phyloP scores from a whole-genome alignment of 2,797 vertebrate species.

The Microctenopoma steveboyesi region DNA sequence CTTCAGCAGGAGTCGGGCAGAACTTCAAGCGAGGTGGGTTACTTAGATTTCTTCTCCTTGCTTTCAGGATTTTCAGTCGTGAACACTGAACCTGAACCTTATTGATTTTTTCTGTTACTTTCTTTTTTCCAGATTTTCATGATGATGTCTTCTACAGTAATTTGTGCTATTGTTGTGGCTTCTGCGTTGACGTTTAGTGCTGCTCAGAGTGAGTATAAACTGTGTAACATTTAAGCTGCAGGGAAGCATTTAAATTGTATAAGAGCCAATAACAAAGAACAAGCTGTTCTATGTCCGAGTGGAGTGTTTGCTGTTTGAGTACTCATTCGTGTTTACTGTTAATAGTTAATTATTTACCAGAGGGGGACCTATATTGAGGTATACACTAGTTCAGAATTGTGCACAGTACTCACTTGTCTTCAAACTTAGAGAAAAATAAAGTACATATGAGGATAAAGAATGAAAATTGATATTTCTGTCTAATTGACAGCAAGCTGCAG shows the following conservation, averaged over 20 bases:
- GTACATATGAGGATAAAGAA: too few species aligned
- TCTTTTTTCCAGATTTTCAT: slow-evolving; percentile 46
- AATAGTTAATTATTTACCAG: slow-evolving; percentile 43
- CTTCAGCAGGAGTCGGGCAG: slow-evolving; percentile 35
- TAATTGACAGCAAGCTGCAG: slow-evolving; percentile 84
- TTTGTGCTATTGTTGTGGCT: slow-evolving; percentile 52
- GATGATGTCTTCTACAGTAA: slow-evolving; percentile 57
- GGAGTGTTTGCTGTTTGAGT: not conserved
- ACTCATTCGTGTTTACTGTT: slow-evolving; percentile 46
- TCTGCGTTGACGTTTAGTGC: slow-evolving; percentile 47
- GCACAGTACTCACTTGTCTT: slow-evolving; percentile 3
- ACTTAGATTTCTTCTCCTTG: not conserved
- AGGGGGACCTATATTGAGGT: not conserved
- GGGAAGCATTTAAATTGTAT: not conserved
- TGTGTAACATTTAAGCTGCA: not conserved
- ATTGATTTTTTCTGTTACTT: not conserved
- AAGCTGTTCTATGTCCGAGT: slow-evolving; percentile 13
- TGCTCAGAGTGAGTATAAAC: slow-evolving; percentile 75
- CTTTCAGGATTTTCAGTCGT: not conserved
- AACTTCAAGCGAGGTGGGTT: slow-evolving; percentile 45
- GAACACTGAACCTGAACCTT: not conserved
- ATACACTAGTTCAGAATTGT: slow-evolving; percentile 2
- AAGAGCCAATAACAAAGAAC: not conserved
- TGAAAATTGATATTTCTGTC: not conserved
- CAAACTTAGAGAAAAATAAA: not conserved